Conservation (phyloP, 92 coral and sea anemone genomes). For the Actinostola sp. region DNA sequence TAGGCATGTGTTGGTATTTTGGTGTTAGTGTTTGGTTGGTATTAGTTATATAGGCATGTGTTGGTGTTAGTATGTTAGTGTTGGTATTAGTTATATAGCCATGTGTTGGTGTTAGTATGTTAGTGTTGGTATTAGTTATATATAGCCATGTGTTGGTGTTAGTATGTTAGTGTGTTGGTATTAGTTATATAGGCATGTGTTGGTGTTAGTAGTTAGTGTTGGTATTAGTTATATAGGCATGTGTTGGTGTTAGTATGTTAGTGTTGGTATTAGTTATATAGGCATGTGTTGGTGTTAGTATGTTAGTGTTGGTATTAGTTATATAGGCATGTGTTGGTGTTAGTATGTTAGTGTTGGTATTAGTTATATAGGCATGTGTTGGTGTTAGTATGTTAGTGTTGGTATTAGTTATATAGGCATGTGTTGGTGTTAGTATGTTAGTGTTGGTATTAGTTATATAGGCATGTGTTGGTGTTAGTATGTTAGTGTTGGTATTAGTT, state of each 20-base stretch:
- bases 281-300: no score
- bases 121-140: constrained; percentile 4
- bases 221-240: no score
- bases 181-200: no score
- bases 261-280: neutral
- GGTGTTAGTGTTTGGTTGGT: neutral
- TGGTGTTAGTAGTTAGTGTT: neutral
- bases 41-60: no score
- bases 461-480: no score
- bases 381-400: neutral
- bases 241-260: neutral
- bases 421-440: no score
- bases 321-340: no score
- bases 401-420: no score
- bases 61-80: neutral
- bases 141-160: neutral
- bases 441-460: no score
- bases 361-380: no score
- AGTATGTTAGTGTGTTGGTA: neutral
- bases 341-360: neutral
- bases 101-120: neutral
- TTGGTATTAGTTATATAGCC: neutral
- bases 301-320: neutral
- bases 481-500: no score
- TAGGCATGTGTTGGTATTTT: neutral